Evolutionary conservation across 2,888 invertebrate genomes (phyloP).

Genomic region (Koerneria pararmatus): DNA sequence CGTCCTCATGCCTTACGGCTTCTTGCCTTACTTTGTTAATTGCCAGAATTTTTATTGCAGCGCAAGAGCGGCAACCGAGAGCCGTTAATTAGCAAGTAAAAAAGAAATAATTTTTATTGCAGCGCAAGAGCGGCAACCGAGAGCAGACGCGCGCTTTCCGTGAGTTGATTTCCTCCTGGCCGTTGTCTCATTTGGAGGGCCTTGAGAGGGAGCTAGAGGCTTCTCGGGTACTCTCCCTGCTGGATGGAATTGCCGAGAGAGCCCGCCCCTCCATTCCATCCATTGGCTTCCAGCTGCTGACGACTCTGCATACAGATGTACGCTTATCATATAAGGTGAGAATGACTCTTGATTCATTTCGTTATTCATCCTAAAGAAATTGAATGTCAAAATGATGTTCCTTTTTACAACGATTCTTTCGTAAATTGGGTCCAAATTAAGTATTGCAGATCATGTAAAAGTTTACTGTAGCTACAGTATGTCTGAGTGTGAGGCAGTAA

Average conservation of each 20-base stretch:
- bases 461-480: too few relatives aligned
- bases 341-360: too few relatives aligned
- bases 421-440: too few relatives aligned
- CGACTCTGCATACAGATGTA: not conserved
- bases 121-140: slow-evolving; percentile 20
- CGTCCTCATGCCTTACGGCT: too few relatives aligned
- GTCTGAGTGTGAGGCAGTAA: too few relatives aligned
- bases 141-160: slow-evolving; percentile 27
- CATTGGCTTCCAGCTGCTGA: slow-evolving; percentile 15
- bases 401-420: too few relatives aligned
- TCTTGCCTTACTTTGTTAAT: too few relatives aligned
- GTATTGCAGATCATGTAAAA: too few relatives aligned
- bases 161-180: slow-evolving; percentile 38
- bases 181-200: slow-evolving; percentile 27
- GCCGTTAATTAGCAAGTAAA: too few relatives aligned
- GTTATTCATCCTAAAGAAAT: too few relatives aligned
- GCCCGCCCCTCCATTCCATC: slow-evolving; percentile 19
- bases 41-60: slow-evolving; percentile 10
- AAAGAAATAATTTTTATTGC: not conserved
- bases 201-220: slow-evolving; percentile 31
- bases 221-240: slow-evolving; percentile 21
- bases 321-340: slow-evolving; percentile 15
- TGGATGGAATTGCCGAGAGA: slow-evolving; percentile 4
- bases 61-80: slow-evolving; percentile 16
- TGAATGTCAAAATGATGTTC: too few relatives aligned